Conservation (phyloP, 2,888 invertebrate species). For the Heliconius sara region DNA sequence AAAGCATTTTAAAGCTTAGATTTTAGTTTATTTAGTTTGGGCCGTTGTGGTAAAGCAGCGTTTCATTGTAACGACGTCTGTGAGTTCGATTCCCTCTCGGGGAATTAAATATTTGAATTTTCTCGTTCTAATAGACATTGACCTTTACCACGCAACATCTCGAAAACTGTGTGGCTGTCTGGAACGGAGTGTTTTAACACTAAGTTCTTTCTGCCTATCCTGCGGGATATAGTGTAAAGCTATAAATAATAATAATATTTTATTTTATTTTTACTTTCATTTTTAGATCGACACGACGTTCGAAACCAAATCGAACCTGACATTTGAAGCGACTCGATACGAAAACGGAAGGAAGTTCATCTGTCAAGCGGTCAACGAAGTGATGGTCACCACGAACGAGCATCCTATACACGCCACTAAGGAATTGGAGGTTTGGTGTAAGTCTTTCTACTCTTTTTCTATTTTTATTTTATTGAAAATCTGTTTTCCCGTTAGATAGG, state of each 20-base stretch:
- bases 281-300: conserved; percentile 89
- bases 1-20: not conserved
- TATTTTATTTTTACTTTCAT: not conserved
- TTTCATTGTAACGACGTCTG: not conserved
- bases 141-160: no score
- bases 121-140: not conserved
- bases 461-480: no score
- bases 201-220: not conserved
- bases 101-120: not conserved
- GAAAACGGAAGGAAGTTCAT: conserved; percentile 91
- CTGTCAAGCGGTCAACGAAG: conserved; percentile 92
- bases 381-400: conserved; percentile 88
- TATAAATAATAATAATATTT: not conserved
- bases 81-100: not conserved
- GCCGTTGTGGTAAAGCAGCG: no score
- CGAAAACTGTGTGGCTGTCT: no score
- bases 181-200: not conserved
- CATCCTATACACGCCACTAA: conserved; percentile 89
- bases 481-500: no score
- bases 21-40: no score
- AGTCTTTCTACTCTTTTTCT: conserved; percentile 71
- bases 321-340: conserved; percentile 91
- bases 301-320: conserved; percentile 90
- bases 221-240: not conserved
- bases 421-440: conserved; percentile 93